Evolutionary conservation across 2,888 invertebrate species (phyloP), one percentile per base, ranked within the genome.

Genomic region (Gari tellinella): DNA sequence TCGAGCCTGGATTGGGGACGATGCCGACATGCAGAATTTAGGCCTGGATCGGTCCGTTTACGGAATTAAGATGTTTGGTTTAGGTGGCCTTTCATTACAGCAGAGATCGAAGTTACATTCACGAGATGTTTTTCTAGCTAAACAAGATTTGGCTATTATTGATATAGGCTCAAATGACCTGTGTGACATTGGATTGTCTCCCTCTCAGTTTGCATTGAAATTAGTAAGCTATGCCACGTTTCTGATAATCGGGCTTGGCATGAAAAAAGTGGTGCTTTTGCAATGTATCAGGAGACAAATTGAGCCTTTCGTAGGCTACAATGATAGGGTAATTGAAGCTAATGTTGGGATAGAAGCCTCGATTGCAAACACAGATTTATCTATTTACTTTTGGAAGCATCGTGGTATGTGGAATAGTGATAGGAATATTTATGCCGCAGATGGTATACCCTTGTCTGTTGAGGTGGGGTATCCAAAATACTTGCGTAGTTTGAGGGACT

Each of bases 141-240:
- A n/a, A 1, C 21, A 26, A 14, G 45, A 62, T 31, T 15, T 62
- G 8, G 43, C 53, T 8, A 4, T 64, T 10, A 3, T 56, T 19
- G 48, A 64, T 23, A 25, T 64, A 17, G 65, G 65, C 1, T 51
- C 65, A 3, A 66, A 66, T 51, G 58, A 66, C 37, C 58, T 66
- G 19, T 40, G 37, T 21, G 23, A 25, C n/a, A 4, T 0, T 10
- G 8, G 2, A 15, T 66, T 43, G 40, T 31, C n/a, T 14, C 58
- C 52, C 7, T 51, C 41, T 46, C 46, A 58, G 37, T 58, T 58
- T 46, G 46, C 46, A 2, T 31, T 58, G 45, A 46, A 58, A 14
- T 14, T 58, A 1, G 14, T 58, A 1, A 58, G 58, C 21, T 58
- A 58, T 31, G 26, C 26, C 19, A 46, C 58, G 8, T 58, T 17